phyloP scores from a whole-genome alignment of 2,797 vertebrate genomes.

The Labeo calbasu region DNA sequence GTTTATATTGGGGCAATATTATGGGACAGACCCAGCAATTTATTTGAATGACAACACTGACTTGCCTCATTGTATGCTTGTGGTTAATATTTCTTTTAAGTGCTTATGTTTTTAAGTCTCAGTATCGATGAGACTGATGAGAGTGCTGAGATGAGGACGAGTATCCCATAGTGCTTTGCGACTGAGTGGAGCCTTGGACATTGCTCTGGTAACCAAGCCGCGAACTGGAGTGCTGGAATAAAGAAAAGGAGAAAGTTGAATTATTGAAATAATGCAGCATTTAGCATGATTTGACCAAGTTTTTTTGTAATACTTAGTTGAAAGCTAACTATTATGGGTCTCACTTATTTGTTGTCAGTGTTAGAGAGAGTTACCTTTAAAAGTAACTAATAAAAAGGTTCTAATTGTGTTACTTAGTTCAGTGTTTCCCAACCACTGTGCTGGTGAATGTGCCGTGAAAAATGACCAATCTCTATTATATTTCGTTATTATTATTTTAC shows the following conservation, averaged over 20 bases:
- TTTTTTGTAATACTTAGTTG: background rate
- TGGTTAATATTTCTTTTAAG: background rate
- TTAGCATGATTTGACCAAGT: background rate
- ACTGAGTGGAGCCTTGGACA: constrained; percentile 92
- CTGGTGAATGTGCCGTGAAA: too few species aligned
- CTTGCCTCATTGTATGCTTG: constrained; percentile 25
- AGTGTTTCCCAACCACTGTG: too few species aligned
- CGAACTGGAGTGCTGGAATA: constrained; percentile 87
- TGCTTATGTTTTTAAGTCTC: constrained; percentile 60
- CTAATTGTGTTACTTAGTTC: too few species aligned
- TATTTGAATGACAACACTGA: background rate
- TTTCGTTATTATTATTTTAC: too few species aligned
- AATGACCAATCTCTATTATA: too few species aligned
- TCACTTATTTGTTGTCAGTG: background rate
- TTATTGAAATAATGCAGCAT: background rate
- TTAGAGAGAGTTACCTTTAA: too few species aligned
- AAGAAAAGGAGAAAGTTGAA: background rate
- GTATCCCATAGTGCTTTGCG: constrained; percentile 94
- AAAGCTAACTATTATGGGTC: background rate
- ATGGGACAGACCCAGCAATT: background rate
- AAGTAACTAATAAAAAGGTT: too few species aligned
- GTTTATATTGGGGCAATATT: background rate
- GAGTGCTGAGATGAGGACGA: constrained; percentile 92
- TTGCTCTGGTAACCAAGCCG: constrained; percentile 99
- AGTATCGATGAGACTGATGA: constrained; percentile 94